phyloP scores from a whole-genome alignment of 2,113 vertebrate species.

The Campylorhamphus procurvoides region DNA sequence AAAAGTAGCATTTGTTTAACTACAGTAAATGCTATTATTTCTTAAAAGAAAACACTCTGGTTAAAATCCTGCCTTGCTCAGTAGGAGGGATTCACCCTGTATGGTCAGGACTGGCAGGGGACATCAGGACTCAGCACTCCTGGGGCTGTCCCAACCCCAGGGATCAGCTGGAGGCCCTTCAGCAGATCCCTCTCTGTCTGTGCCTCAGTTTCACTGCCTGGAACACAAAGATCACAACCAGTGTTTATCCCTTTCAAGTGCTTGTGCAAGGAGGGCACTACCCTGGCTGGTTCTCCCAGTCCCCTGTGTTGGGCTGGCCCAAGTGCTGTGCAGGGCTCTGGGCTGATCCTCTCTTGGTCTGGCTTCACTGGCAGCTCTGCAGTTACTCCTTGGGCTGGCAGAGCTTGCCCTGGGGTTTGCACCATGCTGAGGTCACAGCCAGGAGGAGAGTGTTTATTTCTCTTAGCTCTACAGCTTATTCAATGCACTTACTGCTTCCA shows the following conservation, averaged over 20 bases:
- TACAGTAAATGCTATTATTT: neutral
- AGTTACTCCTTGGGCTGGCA: neutral
- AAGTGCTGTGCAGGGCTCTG: neutral
- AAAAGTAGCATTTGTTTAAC: conserved; percentile 34
- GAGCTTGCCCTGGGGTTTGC: neutral
- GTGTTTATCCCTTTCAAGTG: neutral
- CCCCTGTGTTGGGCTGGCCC: neutral
- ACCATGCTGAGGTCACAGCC: neutral
- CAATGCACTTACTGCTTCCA: neutral
- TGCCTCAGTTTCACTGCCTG: neutral
- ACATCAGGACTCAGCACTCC: neutral
- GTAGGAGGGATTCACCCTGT: neutral
- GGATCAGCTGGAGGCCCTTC: neutral
- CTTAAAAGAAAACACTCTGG: neutral
- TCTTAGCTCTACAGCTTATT: neutral
- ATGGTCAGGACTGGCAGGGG: neutral
- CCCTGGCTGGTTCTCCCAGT: neutral
- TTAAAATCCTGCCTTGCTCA: conserved; percentile 25
- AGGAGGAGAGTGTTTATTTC: neutral
- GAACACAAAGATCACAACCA: neutral
- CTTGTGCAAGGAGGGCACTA: neutral
- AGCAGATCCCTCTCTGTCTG: neutral
- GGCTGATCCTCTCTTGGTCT: fast-evolving
- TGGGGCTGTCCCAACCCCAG: neutral
- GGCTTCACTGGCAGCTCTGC: neutral